phyloP scores from a whole-genome alignment of 2,888 invertebrate genomes.

The Conomelus anceps region DNA sequence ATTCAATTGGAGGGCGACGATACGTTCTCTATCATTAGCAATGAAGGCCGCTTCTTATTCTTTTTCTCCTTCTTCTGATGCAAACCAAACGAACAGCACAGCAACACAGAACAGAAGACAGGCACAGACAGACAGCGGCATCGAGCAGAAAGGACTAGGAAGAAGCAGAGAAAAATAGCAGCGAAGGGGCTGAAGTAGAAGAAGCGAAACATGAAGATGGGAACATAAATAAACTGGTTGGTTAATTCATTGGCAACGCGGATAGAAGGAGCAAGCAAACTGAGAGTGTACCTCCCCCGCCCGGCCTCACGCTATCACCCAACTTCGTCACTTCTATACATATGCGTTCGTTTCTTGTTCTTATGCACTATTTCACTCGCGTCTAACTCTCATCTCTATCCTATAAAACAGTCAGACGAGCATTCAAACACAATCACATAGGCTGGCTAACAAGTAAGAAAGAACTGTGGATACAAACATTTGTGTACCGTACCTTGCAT shows the following conservation, averaged over 20 bases:
- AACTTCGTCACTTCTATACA: not conserved
- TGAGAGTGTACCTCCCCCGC: not conserved
- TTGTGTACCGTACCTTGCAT: too few species aligned
- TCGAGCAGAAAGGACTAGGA: not conserved
- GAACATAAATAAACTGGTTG: not conserved
- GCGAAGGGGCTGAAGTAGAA: not conserved
- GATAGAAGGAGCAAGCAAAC: not conserved
- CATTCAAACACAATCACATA: not conserved
- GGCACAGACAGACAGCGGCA: not conserved
- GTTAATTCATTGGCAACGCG: not conserved
- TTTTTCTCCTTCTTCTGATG: not conserved
- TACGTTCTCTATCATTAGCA: not conserved
- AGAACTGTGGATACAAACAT: not conserved
- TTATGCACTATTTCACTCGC: not conserved
- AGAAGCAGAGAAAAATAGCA: not conserved
- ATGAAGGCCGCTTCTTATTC: not conserved
- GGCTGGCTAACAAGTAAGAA: not conserved
- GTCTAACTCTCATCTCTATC: not conserved
- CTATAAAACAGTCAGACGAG: not conserved
- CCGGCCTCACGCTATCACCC: not conserved
- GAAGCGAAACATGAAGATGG: not conserved
- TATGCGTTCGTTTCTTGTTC: not conserved
- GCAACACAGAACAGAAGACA: too few species aligned
- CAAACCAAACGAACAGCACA: not conserved
- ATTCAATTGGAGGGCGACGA: not conserved